Conservation (phyloP, 1,140 invertebrate species). For the Brachionus plicatilis region DNA sequence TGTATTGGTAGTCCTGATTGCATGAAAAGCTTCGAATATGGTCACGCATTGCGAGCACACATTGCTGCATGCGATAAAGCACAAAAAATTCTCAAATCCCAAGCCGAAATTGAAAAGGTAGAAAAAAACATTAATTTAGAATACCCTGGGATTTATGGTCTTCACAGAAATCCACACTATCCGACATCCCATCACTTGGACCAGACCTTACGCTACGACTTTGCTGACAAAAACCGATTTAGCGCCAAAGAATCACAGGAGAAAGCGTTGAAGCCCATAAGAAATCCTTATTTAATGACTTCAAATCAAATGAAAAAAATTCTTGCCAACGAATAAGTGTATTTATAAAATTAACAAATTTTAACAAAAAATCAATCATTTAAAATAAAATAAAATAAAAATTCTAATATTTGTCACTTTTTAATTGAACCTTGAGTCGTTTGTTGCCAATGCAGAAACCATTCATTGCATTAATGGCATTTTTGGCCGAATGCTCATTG, state of each 20-base stretch:
- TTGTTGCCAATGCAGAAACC: slow-evolving; percentile 93
- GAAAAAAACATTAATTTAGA: slow-evolving; percentile 10
- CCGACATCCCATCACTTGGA: slow-evolving; percentile 32
- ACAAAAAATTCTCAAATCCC: slow-evolving; percentile 17
- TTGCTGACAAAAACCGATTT: neutral
- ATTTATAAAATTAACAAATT: neutral
- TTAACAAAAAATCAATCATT: neutral
- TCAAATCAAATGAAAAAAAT: slow-evolving; percentile 15
- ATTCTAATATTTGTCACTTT: slow-evolving; percentile 56
- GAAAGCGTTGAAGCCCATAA: neutral
- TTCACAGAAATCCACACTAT: slow-evolving; percentile 17
- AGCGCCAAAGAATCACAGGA: neutral
- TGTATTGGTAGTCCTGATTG: slow-evolving; percentile 35
- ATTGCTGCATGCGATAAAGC: slow-evolving; percentile 23
- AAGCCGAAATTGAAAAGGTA: neutral
- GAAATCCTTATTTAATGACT: slow-evolving; percentile 5
- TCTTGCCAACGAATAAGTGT: neutral
- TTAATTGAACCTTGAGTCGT: slow-evolving; percentile 91
- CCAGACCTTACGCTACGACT: slow-evolving; percentile 1
- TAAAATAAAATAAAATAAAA: neutral
- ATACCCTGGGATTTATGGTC: slow-evolving; percentile 27
- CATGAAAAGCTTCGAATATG: slow-evolving; percentile 36
- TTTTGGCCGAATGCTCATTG: slow-evolving; percentile 81
- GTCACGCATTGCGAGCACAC: slow-evolving; percentile 30
- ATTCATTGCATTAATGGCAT: slow-evolving; percentile 93